A percentile compares a stretch with the other conserved stretches of the same genome.
These are phyloP conservation scores for Clavelina lepadiformis DNA, from an alignment of 23 tunicate genomes.

Conservation along the genomic window DNA sequence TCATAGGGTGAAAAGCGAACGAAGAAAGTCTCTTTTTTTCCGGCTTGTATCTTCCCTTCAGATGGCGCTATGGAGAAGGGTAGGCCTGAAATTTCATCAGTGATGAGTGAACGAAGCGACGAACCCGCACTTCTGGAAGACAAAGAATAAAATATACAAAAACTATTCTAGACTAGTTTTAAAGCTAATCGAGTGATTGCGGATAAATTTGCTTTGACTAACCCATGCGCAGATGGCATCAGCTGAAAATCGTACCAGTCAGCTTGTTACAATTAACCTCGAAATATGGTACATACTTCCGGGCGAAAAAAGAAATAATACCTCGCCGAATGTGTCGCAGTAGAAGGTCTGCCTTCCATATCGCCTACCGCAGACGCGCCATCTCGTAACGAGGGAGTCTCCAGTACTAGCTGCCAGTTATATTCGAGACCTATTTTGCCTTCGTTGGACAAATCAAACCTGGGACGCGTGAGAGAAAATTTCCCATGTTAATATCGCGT, in stretches of 20 bases:
- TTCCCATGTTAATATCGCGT: too few relatives aligned
- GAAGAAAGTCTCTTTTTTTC: constrained; percentile 36
- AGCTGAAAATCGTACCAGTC: not conserved
- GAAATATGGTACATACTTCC: too few relatives aligned
- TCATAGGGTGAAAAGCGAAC: constrained; percentile 67
- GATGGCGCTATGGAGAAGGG: constrained; percentile 67
- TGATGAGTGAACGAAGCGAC: constrained; percentile 40
- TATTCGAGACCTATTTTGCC: constrained; percentile 65
- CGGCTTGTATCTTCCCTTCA: constrained; percentile 57
- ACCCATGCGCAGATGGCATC: not conserved
- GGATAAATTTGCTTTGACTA: too few relatives aligned
- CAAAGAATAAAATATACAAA: not conserved
- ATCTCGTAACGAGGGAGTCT: constrained; percentile 3
- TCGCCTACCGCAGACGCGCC: too few relatives aligned
- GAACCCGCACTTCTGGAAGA: constrained; percentile 41
- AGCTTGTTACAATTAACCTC: too few relatives aligned
- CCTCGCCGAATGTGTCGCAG: constrained; percentile 47
- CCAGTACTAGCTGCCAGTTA: constrained; percentile 62
- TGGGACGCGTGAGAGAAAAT: constrained; percentile 4
- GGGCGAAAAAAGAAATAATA: constrained; percentile 7
- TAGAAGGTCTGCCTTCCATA: constrained; percentile 29
- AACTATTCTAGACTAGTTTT: too few relatives aligned
- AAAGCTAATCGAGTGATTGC: too few relatives aligned
- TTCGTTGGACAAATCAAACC: constrained; percentile 57
- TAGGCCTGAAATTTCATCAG: constrained; percentile 23